phyloP scores from a whole-genome alignment of 2,113 vertebrate genomes.

The Phrynocephalus versicolor region DNA sequence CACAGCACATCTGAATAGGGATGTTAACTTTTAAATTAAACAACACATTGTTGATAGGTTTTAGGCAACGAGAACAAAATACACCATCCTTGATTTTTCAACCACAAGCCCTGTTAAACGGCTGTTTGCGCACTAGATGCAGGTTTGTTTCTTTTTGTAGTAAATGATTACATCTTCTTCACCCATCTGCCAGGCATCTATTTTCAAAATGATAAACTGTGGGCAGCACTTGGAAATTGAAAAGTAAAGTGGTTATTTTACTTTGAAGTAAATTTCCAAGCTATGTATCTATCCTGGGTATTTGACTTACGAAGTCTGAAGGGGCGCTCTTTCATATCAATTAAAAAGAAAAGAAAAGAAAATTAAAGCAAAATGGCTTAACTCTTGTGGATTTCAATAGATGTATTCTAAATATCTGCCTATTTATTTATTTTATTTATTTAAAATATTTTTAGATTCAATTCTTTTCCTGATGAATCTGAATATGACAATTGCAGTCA shows the following conservation, averaged over 20 bases:
- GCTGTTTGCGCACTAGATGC: neutral
- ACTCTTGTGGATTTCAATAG: neutral
- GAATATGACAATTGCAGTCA: neutral
- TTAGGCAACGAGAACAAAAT: neutral
- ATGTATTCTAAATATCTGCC: neutral
- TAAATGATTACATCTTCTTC: neutral
- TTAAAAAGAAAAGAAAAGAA: too few relatives aligned
- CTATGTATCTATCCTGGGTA: neutral
- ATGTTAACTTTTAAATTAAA: neutral
- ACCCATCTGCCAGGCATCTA: neutral
- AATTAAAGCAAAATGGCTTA: too few relatives aligned
- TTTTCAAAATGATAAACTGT: neutral
- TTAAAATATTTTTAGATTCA: too few relatives aligned
- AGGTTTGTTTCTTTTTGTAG: neutral
- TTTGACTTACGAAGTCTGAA: neutral
- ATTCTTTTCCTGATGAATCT: neutral
- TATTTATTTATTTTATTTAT: too few relatives aligned
- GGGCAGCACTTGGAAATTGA: neutral
- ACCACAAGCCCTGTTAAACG: neutral
- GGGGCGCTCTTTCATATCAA: neutral
- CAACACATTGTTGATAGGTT: conserved; percentile 3
- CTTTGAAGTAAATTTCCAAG: too few relatives aligned
- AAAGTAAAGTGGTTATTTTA: too few relatives aligned
- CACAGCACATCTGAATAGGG: neutral
- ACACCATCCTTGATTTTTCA: conserved; percentile 4